Conservation (phyloP, 2,888 invertebrate species). For the Trachelus tabidus region DNA sequence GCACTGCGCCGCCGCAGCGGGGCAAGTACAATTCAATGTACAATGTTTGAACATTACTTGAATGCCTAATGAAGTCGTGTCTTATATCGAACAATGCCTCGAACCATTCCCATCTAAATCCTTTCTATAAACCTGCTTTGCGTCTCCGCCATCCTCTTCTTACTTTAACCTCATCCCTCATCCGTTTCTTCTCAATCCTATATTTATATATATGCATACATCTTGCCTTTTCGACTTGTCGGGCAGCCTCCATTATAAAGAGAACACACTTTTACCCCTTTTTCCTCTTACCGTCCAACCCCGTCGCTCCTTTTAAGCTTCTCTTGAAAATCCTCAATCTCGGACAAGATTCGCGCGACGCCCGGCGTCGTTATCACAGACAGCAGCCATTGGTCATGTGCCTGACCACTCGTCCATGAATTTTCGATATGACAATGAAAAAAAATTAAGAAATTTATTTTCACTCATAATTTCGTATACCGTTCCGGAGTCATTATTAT, state of each 20-base stretch:
- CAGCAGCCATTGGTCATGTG: neutral
- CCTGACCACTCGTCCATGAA: neutral
- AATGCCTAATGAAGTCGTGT: constrained; percentile 63
- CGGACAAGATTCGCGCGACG: neutral
- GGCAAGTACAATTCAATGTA: constrained; percentile 56
- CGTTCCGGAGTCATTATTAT: neutral
- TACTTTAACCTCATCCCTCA: neutral
- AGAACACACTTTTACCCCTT: neutral
- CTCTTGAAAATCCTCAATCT: constrained; percentile 14
- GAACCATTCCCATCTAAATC: constrained; percentile 54
- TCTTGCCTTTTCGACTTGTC: neutral
- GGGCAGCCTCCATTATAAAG: neutral
- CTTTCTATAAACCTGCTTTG: constrained; percentile 44
- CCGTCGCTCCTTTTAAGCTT: constrained; percentile 18
- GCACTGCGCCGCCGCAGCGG: constrained; percentile 18
- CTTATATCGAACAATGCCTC: constrained; percentile 59
- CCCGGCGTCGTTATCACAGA: neutral
- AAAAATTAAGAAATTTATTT: neutral
- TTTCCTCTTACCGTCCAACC: constrained; percentile 1
- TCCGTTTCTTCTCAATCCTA: neutral
- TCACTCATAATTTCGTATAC: neutral
- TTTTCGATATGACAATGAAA: neutral
- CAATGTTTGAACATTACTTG: constrained; percentile 59
- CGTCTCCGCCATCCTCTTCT: constrained; percentile 6
- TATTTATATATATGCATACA: neutral